phyloP scores from a whole-genome alignment of 2,888 invertebrate genomes.

The Strigamia crassipes region DNA sequence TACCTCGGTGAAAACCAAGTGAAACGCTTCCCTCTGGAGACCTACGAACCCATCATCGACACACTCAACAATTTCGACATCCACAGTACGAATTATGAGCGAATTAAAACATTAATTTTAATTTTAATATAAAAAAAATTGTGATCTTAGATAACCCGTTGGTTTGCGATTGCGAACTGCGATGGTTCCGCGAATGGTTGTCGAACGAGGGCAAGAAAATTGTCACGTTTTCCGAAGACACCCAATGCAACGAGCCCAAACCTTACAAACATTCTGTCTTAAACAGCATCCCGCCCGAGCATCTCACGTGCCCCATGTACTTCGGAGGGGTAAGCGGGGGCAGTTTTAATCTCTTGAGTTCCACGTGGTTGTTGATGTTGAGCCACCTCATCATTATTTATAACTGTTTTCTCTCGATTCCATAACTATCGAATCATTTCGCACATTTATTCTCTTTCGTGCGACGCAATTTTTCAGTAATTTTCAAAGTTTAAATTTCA shows the following conservation, averaged over 20 bases:
- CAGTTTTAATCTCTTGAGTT: neutral
- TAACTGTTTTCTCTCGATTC: neutral
- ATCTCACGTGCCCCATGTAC: constrained; percentile 43
- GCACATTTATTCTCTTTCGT: too few relatives aligned
- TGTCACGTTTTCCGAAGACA: constrained; percentile 47
- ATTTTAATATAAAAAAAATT: too few relatives aligned
- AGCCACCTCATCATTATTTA: neutral
- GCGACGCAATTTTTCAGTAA: neutral
- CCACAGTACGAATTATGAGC: constrained; percentile 80
- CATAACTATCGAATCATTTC: neutral
- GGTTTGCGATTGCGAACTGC: constrained; percentile 82
- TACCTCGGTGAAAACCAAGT: constrained; percentile 83
- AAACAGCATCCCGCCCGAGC: constrained; percentile 1
- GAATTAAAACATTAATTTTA: too few relatives aligned
- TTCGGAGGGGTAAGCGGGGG: neutral
- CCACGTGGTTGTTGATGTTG: neutral
- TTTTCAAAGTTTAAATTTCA: neutral
- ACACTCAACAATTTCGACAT: constrained; percentile 84
- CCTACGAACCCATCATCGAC: constrained; percentile 86
- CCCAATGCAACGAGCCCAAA: constrained; percentile 47
- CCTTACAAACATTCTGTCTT: constrained; percentile 33
- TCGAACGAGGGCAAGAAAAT: constrained; percentile 56
- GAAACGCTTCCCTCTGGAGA: constrained; percentile 79
- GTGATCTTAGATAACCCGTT: constrained; percentile 78
- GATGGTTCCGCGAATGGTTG: constrained; percentile 85